Percentiles rank a stretch among this genome's conserved stretches.
Evolutionary conservation across 2,888 invertebrate species (phyloP).

Genomic region (Ethmia dodecea): DNA sequence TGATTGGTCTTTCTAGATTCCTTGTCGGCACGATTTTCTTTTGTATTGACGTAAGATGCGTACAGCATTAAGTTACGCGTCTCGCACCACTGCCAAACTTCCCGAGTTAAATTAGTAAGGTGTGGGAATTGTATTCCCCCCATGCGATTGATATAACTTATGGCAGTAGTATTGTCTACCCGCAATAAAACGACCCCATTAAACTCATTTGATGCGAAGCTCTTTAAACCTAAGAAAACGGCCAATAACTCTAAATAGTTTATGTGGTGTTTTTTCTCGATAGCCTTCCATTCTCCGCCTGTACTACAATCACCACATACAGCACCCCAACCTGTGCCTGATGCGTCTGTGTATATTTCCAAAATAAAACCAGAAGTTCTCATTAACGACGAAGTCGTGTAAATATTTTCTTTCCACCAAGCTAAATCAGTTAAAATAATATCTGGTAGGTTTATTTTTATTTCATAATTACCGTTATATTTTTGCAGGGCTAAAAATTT

Average conservation of each 20-base stretch:
- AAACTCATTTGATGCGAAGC: conserved; percentile 7
- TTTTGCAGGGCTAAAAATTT: conserved; percentile 6
- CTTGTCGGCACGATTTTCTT: conserved; percentile 7
- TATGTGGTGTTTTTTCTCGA: conserved; percentile 9
- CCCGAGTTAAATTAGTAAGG: conserved; percentile 1
- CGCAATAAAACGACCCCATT: conserved; percentile 11
- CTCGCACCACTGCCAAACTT: conserved; percentile 12
- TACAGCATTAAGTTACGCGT: conserved; percentile 2
- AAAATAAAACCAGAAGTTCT: conserved; percentile 1
- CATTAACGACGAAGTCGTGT: background rate
- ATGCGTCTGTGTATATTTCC: conserved; percentile 14
- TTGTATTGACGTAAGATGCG: conserved; percentile 3
- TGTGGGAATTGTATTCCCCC: conserved; percentile 11
- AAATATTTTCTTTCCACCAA: conserved; percentile 8
- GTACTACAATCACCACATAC: conserved; percentile 7
- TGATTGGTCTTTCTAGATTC: conserved; percentile 9
- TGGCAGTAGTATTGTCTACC: conserved; percentile 14
- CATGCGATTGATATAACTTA: conserved; percentile 10
- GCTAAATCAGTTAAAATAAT: conserved; percentile 1
- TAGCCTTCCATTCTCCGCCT: conserved; percentile 10
- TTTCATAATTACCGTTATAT: conserved; percentile 5
- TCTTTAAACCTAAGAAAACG: conserved; percentile 11
- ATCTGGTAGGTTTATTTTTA: background rate
- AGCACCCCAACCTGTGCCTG: conserved; percentile 16
- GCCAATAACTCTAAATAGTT: conserved; percentile 15